Conservation (phyloP, 2,888 invertebrate species). For the Plebejus anna region DNA sequence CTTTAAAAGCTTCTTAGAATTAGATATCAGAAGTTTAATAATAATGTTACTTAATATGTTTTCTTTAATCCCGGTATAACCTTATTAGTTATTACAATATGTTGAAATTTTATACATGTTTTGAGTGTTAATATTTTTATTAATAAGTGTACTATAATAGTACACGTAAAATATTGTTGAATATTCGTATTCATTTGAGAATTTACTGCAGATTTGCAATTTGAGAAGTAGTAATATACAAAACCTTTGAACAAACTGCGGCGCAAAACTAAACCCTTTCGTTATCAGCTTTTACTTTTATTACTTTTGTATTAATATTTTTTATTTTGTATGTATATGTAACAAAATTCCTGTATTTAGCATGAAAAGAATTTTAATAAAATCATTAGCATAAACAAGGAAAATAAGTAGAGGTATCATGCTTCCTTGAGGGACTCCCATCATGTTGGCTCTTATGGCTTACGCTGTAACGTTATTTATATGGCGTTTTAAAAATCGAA, state of each 20-base stretch:
- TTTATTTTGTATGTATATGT: too few relatives aligned
- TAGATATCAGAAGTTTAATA: neutral
- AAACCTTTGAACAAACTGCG: neutral
- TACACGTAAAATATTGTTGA: too few relatives aligned
- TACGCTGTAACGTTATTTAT: neutral
- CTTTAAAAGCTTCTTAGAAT: neutral
- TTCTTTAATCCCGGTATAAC: neutral
- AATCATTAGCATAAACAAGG: neutral
- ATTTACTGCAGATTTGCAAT: neutral
- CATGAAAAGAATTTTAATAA: neutral
- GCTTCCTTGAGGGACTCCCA: neutral
- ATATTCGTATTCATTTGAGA: too few relatives aligned
- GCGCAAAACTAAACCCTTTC: too few relatives aligned
- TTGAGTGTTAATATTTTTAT: neutral
- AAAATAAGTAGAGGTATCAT: neutral
- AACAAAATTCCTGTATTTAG: neutral
- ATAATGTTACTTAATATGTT: neutral
- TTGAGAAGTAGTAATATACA: neutral
- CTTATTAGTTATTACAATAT: neutral
- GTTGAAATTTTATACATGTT: too few relatives aligned
- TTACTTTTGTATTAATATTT: too few relatives aligned
- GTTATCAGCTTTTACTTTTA: too few relatives aligned
- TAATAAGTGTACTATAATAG: neutral
- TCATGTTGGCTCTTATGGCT: neutral
- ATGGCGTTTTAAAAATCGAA: neutral